These are phyloP conservation scores for Prionace glauca DNA, from an alignment of 2,797 vertebrate genomes.

Conservation along the genomic window DNA sequence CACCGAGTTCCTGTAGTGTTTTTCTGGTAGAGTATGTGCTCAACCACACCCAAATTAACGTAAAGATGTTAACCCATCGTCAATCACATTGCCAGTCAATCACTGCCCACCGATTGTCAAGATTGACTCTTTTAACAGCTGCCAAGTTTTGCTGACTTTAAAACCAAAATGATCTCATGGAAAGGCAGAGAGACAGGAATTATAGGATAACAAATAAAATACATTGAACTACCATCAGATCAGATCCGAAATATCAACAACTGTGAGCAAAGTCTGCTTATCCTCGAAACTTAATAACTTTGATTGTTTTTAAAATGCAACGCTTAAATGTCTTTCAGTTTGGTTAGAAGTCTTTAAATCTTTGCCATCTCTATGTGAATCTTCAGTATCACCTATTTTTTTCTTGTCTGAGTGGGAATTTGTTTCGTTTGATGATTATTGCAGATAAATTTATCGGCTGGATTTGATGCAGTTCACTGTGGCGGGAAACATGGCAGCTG, in stretches of 20 bases:
- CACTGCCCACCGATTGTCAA: background rate
- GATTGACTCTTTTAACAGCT: background rate
- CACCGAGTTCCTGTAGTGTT: background rate
- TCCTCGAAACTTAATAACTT: background rate
- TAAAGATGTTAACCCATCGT: background rate
- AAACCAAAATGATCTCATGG: background rate
- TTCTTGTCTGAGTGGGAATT: background rate
- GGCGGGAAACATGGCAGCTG: too few relatives aligned
- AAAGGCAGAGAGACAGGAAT: background rate
- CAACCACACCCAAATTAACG: background rate
- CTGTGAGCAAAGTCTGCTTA: background rate
- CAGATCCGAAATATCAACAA: background rate
- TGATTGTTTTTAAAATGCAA: background rate
- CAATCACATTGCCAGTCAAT: background rate
- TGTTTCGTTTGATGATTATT: background rate
- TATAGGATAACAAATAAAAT: background rate
- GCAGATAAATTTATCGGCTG: background rate
- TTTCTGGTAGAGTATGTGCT: background rate
- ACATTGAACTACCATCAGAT: background rate
- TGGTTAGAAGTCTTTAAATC: background rate
- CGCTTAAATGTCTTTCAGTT: background rate
- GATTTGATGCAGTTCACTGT: too few relatives aligned
- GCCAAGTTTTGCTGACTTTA: background rate
- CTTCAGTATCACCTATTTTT: background rate
- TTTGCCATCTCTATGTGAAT: background rate